phyloP scores from a whole-genome alignment of 2,797 vertebrate genomes.

The Bucorvus abyssinicus region DNA sequence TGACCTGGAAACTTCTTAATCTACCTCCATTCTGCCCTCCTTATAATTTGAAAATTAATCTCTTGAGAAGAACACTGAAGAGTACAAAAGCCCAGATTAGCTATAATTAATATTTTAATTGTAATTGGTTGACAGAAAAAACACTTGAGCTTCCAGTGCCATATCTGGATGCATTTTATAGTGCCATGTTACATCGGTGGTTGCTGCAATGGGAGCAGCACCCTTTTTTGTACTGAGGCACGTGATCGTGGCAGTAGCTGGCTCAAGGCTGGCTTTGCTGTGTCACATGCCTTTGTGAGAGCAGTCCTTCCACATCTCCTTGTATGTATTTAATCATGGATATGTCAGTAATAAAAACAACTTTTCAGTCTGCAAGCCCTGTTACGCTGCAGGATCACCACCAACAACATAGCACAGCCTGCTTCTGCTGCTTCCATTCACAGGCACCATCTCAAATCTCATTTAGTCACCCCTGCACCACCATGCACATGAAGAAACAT shows the following conservation, averaged over 20 bases:
- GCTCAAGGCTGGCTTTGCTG: not conserved
- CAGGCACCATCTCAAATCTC: not conserved
- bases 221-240: not conserved
- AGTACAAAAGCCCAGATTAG: not conserved
- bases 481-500: not conserved
- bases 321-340: conserved; percentile 18
- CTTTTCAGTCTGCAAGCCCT: not conserved
- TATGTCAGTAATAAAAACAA: not conserved
- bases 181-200: not conserved
- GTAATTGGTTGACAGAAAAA: not conserved
- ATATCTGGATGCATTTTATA: not conserved
- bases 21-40: not conserved
- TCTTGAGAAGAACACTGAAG: not conserved
- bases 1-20: conserved; percentile 1
- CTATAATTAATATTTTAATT: not conserved
- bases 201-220: not conserved
- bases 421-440: not conserved
- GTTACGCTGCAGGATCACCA: not conserved
- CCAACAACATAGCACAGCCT: accelerated
- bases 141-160: not conserved
- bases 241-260: not conserved
- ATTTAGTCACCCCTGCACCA: not conserved
- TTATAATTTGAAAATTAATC: not conserved
- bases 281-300: not conserved
- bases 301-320: not conserved